Evolutionary conservation across 2,888 invertebrate genomes (phyloP).

Genomic region (Drosophila fungiperda): DNA sequence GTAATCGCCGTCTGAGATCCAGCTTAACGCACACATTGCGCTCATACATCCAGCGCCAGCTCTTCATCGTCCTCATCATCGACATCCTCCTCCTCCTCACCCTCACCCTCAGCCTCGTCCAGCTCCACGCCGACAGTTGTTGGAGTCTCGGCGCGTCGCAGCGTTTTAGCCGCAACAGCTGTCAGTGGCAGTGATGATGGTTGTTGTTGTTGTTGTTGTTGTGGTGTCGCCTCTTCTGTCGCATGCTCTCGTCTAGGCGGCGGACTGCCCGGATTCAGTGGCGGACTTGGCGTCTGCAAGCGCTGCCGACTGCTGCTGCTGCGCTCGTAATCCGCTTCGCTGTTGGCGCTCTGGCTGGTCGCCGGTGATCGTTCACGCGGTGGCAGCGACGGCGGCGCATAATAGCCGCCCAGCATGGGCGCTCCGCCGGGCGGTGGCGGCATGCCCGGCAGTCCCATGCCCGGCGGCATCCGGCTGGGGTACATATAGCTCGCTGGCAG

Average conservation of each 20-base stretch:
- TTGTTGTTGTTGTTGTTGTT: neutral
- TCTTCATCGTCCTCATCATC: constrained; percentile 39
- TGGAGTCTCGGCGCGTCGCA: constrained; percentile 10
- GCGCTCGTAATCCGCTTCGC: constrained; percentile 70
- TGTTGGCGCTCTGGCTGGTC: constrained; percentile 72
- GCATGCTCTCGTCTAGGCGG: constrained; percentile 70
- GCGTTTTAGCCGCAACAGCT: constrained; percentile 17
- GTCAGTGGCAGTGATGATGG: neutral
- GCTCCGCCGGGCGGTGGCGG: constrained; percentile 69
- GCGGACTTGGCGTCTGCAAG: constrained; percentile 82
- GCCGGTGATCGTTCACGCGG: constrained; percentile 68
- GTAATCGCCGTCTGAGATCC: constrained; percentile 60
- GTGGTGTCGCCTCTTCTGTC: constrained; percentile 36
- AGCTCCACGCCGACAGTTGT: constrained; percentile 1
- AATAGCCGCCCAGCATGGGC: constrained; percentile 86
- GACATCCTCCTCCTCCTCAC: constrained; percentile 16
- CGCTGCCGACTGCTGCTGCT: constrained; percentile 72
- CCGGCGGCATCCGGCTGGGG: constrained; percentile 85
- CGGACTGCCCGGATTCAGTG: constrained; percentile 85
- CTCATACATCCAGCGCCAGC: constrained; percentile 65
- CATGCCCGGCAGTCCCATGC: constrained; percentile 78
- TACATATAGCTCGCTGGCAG: constrained; percentile 88
- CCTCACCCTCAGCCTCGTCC: neutral
- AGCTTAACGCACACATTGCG: constrained; percentile 34
- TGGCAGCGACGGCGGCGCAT: constrained; percentile 83